phyloP scores from a whole-genome alignment of 2,888 invertebrate genomes.

The Stegana nigrithorax region DNA sequence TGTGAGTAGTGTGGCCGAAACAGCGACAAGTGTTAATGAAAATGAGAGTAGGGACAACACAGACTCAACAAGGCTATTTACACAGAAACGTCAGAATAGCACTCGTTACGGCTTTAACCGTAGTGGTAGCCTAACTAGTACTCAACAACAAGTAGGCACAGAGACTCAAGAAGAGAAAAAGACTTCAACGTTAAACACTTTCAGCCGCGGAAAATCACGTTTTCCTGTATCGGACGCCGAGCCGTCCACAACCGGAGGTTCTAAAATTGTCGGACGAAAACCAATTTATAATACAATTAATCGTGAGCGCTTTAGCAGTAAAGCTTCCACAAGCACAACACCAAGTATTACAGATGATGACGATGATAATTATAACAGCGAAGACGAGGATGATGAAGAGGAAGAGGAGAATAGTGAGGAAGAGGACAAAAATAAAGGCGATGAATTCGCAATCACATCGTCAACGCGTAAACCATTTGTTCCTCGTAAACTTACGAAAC shows the following conservation, averaged over 20 bases:
- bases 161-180: conserved; percentile 9
- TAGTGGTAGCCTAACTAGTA: conserved; percentile 23
- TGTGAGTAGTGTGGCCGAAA: not conserved
- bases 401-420: not conserved
- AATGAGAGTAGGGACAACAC: not conserved
- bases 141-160: not conserved
- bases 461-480: conserved; percentile 39
- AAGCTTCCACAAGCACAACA: conserved; percentile 15
- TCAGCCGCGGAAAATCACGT: conserved; percentile 16
- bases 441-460: conserved; percentile 19
- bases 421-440: conserved; percentile 16
- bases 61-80: not conserved
- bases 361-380: conserved; percentile 16
- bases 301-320: conserved; percentile 31
- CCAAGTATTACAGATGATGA: conserved; percentile 16
- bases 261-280: not conserved
- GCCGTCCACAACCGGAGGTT: not conserved
- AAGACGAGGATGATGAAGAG: conserved; percentile 16
- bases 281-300: conserved; percentile 26
- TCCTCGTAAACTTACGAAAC: conserved; percentile 36
- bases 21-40: conserved; percentile 1
- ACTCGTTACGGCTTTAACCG: conserved; percentile 35
- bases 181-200: too few species aligned
- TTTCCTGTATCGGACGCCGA: conserved; percentile 10
- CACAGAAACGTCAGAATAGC: conserved; percentile 19